Base-by-base conservation (phyloP, 2,113 vertebrate species). In the Plectropomus leopardus region DNA sequence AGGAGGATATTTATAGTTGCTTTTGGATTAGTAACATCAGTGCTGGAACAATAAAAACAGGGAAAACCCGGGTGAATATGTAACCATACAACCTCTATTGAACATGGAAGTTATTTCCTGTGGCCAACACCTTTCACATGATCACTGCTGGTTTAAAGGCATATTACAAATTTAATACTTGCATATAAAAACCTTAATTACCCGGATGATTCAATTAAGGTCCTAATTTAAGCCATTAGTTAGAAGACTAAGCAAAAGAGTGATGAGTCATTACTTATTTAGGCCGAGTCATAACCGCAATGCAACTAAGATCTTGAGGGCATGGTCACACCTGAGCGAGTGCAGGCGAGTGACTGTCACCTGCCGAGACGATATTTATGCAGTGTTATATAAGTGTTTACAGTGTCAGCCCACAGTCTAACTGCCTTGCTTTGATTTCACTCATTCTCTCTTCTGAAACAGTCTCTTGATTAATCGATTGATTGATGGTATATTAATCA, bases 1-100 rank as follows among this genome's bases (percentile, higher is more conserved):
- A n/a, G 34, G 44, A 1, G 68, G 53, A 50, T 30, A 1, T 54
- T 23, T 72, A 16, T 78, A 11, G 57, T 73, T 63, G 54, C 26
- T 21, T n/a, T 50, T 3, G 64, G 32, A 66, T 30, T 13, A 48
- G 15, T 30, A 64, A 34, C 28, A 65, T 26, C 13, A 21, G 26
- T 11, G 7, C 36, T 4, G 68, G 13, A 75, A 40, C 6, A 11
- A 40, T 23, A 19, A 19, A 44, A 60, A 24, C n/a, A n/a, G n/a
- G n/a, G n/a, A n/a, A n/a, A n/a, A n/a, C n/a, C n/a, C n/a, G n/a
- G n/a, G n/a, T n/a, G n/a, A n/a, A n/a, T n/a, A n/a, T n/a, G n/a
- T n/a, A n/a, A n/a, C n/a, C 7, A 61, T 32, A 13, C 14, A 44
- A 6, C 26, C 24, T 58, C 42, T 23, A 13, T 47, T 47, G 47